Evolutionary conservation across 2,888 invertebrate species (phyloP).

Genomic region (Limnephilus lunatus): DNA sequence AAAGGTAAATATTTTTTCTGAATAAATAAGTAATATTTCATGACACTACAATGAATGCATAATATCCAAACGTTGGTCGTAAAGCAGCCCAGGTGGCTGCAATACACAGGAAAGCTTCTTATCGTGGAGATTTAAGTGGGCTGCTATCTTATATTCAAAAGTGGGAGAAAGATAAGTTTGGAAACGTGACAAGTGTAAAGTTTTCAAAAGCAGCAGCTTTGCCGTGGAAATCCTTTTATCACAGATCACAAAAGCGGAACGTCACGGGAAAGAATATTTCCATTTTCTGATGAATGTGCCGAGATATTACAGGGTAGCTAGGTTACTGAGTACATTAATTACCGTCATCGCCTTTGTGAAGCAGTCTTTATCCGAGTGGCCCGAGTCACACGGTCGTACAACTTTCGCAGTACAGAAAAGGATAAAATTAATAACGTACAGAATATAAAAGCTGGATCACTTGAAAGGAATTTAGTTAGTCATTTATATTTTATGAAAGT

Average conservation of each 20-base stretch:
- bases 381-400: neutral
- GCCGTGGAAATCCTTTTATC: slow-evolving; percentile 18
- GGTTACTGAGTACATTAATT: slow-evolving; percentile 11
- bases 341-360: neutral
- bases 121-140: neutral
- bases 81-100: neutral
- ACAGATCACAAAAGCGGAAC: neutral
- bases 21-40: too few relatives aligned
- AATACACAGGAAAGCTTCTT: neutral
- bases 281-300: slow-evolving; percentile 13
- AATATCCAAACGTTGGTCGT: too few relatives aligned
- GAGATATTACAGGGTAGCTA: neutral
- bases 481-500: too few relatives aligned
- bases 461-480: too few relatives aligned
- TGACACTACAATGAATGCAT: too few relatives aligned
- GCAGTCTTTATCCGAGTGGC: too few relatives aligned
- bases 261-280: slow-evolving; percentile 18
- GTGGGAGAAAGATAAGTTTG: neutral
- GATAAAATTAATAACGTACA: neutral
- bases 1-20: neutral
- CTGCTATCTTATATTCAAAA: neutral
- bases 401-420: neutral
- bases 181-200: slow-evolving; percentile 14
- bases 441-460: neutral
- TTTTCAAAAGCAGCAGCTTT: neutral